Base-by-base conservation (phyloP, 1,140 invertebrate species). In the Wiebesia pumilae region DNA sequence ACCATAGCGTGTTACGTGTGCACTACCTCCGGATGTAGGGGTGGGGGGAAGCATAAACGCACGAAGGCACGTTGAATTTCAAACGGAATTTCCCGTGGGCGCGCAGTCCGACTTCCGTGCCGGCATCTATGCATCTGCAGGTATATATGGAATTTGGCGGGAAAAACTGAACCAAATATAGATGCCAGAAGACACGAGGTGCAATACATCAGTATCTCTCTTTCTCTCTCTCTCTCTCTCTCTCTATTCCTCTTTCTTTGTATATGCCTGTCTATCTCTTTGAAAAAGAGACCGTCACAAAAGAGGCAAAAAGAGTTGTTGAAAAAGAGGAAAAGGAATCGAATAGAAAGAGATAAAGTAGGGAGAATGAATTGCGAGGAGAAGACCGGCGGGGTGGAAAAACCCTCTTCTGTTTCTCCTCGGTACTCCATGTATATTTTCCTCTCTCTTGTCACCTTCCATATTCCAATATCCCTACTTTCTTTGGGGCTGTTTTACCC, bases 81-180 rank as follows among this genome's bases (percentile, higher is more conserved):
- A 88, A 89, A 90, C 88, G 87, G 12, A 65, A 10, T 78, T 30
- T 77, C 19, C 33, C 54, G 67, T 69, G n/a, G 14, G 14, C 54
- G 12, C 27, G 30, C 33, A 38, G 33, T 24, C 2, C 79, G 35
- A 80, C 47, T 62, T 62, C 54, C 43, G 19, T 71, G 43, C 21
- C 33, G 33, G 67, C 27, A 0, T 33, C 33, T 35, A 21, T 75
- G 38, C 47, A 33, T 77, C 38, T 24, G 58, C 14, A 84, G 69
- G 77, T 88, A 87, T 88, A 80, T 87, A 87, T 86, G 88, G 88
- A 90, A 92, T 93, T 93, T 92, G 91, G 92, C 93, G 93, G 93
- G 93, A 93, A 93, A 94, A 93, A 92, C 90, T 90, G 91, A 93
- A 92, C 90, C 91, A 92, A 93, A 93, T 89, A 91, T 88, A 89